Percentiles rank a stretch among this genome's conserved stretches.
These are phyloP conservation scores for Leucopsar rothschildi DNA, from an alignment of 2,113 vertebrate species.

Conservation along the genomic window DNA sequence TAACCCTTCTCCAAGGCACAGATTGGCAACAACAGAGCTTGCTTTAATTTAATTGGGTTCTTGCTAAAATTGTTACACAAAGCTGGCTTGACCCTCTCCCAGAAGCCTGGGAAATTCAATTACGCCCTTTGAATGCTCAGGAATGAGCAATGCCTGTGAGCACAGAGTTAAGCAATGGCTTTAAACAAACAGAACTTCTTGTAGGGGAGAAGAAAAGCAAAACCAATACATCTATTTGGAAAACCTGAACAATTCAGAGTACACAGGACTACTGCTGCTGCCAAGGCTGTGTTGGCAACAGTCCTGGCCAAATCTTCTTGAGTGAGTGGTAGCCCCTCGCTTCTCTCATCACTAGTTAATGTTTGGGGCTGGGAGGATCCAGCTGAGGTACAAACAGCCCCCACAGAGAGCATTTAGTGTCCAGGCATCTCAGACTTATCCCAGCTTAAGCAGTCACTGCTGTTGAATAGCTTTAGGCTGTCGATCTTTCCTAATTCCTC, in stretches of 20 bases:
- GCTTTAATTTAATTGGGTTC: conserved; percentile 37
- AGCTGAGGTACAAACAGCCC: background rate
- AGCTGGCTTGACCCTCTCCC: conserved; percentile 42
- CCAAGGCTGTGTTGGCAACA: conserved; percentile 29
- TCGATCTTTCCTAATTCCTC: conserved; percentile 13
- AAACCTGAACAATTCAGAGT: conserved; percentile 40
- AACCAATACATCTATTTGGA: conserved; percentile 18
- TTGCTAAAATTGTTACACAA: conserved; percentile 28
- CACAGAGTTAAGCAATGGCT: conserved; percentile 36
- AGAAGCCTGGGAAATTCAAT: conserved; percentile 58
- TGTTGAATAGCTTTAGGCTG: conserved; percentile 29
- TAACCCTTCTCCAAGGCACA: conserved; percentile 10
- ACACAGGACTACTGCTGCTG: background rate
- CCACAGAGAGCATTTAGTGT: background rate
- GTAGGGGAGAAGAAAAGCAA: conserved; percentile 22
- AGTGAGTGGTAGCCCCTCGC: background rate
- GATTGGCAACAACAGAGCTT: background rate
- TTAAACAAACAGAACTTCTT: conserved; percentile 46
- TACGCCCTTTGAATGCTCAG: background rate
- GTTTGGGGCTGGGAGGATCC: background rate
- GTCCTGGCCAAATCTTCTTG: conserved; percentile 9
- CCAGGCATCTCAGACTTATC: background rate
- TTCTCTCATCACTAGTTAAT: background rate
- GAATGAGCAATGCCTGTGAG: conserved; percentile 36
- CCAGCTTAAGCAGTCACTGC: conserved; percentile 13